Evolutionary conservation across 92 coral and sea anemone genomes (phyloP), one percentile per base, ranked within the genome.

Genomic region (Epizoanthus fatuus): DNA sequence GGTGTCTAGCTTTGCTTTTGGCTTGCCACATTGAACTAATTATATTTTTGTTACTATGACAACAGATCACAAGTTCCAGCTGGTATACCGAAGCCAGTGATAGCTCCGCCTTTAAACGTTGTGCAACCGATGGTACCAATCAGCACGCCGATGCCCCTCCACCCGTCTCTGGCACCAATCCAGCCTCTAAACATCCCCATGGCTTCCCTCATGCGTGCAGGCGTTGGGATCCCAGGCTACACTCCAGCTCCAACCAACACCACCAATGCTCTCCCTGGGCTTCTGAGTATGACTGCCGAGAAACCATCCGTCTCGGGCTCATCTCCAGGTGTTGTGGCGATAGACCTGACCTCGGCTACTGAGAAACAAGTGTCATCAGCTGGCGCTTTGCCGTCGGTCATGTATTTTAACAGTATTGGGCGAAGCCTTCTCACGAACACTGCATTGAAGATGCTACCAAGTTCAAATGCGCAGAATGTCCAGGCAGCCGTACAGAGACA

Each of bases 131-230:
- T 49, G 11, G 53, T 56, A 19, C 9, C 80, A 7, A 19, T 15
- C 81, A 70, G 52, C 16, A 79, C 68, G 37, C 32, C 42, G n/a
- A 55, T 51, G 51, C 25, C 71, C 17, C 29, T 54, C 47, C 73
- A 20, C 17, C 29, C 80, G 55, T 39, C 71, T 8, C 19, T 4
- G 6, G 22, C 71, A 12, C 15, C 59, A 10, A 12, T 63, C 62
- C 69, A 58, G 25, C 10, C 52, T 14, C 8, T 55, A 11, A 44
- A 87, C 9, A 70, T 87, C 35, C 91, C 91, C 32, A 73, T 81
- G 40, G 91, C 87, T 51, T 87, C 91, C 52, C 47, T 81, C 12
- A 53, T 87, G 32, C 83, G 87, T 7, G 91, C 87, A 52, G 91
- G 88, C 4, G 42, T 79, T 4, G 86, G 84, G 8, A 47, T 79